These are phyloP conservation scores for Patagioenas fasciata DNA, from an alignment of 2,113 vertebrate species.

Conservation along the genomic window DNA sequence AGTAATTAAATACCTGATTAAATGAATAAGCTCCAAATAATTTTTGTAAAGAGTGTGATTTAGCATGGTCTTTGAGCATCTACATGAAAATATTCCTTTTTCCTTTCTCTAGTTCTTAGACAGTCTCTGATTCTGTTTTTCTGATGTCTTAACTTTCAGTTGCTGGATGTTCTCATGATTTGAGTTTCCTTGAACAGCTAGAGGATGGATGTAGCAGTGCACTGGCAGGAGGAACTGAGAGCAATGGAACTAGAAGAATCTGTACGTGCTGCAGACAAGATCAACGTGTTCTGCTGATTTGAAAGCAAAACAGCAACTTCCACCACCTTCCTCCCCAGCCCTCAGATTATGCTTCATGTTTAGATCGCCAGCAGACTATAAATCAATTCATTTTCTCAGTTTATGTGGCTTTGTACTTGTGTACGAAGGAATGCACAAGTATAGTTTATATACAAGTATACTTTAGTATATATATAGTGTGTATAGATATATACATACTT, in stretches of 20 bases:
- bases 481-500: no score
- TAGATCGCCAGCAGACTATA: neutral
- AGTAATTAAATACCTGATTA: constrained; percentile 67
- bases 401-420: neutral
- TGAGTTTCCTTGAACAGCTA: neutral
- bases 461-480: no score
- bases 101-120: neutral
- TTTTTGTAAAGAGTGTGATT: constrained; percentile 36
- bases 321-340: fast-evolving
- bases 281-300: neutral
- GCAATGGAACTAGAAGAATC: neutral
- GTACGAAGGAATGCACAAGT: neutral
- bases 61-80: neutral
- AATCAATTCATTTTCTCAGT: neutral
- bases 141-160: neutral
- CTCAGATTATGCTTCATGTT: neutral
- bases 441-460: no score
- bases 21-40: constrained; percentile 36
- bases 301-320: neutral
- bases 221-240: neutral
- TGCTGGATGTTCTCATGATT: neutral
- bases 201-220: neutral
- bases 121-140: neutral
- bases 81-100: neutral
- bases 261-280: neutral